These are phyloP conservation scores for Pemphredon lugubris DNA, from an alignment of 2,888 invertebrate species.

Conservation along the genomic window DNA sequence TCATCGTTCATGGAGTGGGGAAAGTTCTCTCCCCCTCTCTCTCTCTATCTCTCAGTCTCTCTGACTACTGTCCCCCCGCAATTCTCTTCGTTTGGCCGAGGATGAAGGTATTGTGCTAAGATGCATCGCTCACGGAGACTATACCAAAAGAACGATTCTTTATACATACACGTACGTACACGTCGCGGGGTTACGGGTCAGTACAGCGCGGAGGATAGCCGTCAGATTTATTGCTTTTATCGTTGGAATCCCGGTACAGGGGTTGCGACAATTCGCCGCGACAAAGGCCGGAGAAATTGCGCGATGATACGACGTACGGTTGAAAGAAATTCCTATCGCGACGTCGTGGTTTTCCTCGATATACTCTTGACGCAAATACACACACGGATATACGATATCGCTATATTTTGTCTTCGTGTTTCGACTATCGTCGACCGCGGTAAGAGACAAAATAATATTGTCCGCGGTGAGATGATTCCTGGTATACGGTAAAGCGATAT, in stretches of 20 bases:
- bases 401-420: too few relatives aligned
- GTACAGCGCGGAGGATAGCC: slow-evolving; percentile 40
- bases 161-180: slow-evolving; percentile 14
- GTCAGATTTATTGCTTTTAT: slow-evolving; percentile 49
- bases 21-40: too few relatives aligned
- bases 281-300: slow-evolving; percentile 50
- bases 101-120: slow-evolving; percentile 44
- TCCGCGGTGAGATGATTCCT: too few relatives aligned
- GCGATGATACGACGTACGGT: slow-evolving; percentile 20
- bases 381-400: too few relatives aligned
- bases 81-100: slow-evolving; percentile 7
- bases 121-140: slow-evolving; percentile 23
- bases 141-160: slow-evolving; percentile 5
- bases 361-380: too few relatives aligned
- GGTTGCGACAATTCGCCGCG: slow-evolving; percentile 1
- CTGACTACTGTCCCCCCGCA: not conserved
- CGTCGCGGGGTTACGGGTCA: slow-evolving; percentile 27
- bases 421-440: too few relatives aligned
- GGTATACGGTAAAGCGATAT: too few relatives aligned
- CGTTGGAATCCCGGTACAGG: slow-evolving; percentile 28
- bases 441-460: too few relatives aligned
- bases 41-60: too few relatives aligned
- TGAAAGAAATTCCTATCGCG: slow-evolving; percentile 4
- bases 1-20: slow-evolving; percentile 11
- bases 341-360: not conserved